These are phyloP conservation scores for Athene cunicularia DNA, from an alignment of 2,113 vertebrate species.

Conservation along the genomic window DNA sequence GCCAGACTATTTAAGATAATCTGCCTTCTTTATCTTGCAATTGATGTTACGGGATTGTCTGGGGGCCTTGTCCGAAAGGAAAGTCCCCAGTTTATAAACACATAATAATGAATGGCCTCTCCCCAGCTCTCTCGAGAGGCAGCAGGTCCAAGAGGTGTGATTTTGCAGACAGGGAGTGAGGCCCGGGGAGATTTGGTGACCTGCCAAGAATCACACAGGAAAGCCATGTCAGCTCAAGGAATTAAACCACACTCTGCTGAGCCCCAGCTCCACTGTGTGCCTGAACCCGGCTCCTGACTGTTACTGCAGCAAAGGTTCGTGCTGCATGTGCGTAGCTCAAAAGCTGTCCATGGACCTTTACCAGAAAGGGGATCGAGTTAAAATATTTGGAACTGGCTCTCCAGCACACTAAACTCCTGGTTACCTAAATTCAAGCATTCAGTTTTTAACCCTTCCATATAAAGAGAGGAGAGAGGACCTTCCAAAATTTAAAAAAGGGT, in stretches of 20 bases:
- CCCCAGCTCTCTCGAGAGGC: neutral
- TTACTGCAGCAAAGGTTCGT: neutral
- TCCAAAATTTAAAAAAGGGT: neutral
- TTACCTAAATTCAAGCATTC: neutral
- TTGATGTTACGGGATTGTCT: slow-evolving; percentile 27
- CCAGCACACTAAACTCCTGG: neutral
- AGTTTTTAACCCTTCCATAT: neutral
- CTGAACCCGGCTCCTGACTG: slow-evolving; percentile 1
- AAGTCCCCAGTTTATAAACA: neutral
- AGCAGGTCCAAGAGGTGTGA: slow-evolving; percentile 41
- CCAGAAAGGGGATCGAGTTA: neutral
- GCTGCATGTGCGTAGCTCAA: neutral
- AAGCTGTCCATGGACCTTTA: neutral
- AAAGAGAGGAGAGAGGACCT: neutral
- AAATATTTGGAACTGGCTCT: neutral
- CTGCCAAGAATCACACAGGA: slow-evolving; percentile 65
- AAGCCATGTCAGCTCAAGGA: slow-evolving; percentile 52
- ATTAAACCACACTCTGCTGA: slow-evolving; percentile 35
- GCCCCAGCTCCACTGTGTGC: neutral
- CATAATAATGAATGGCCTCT: neutral
- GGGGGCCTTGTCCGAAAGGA: neutral
- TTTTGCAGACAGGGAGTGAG: slow-evolving; percentile 46
- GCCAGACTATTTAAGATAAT: slow-evolving; percentile 31
- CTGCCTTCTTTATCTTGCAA: slow-evolving; percentile 11
- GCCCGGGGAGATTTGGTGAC: slow-evolving; percentile 41